Evolutionary conservation across 2,113 vertebrate species (phyloP).

Genomic region (Pandion haliaetus): DNA sequence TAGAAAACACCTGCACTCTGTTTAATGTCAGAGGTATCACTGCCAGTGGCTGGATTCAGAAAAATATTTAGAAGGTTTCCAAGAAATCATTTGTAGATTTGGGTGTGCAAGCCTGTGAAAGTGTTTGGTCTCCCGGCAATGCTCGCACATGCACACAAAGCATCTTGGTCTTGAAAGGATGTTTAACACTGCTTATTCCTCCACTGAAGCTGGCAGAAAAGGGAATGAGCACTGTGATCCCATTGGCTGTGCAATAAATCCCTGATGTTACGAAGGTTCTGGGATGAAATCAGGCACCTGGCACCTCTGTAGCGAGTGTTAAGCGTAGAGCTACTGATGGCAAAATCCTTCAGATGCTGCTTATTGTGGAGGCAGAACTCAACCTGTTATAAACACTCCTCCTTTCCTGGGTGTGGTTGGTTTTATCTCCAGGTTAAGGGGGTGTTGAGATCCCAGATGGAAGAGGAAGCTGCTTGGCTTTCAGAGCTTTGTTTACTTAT

Average conservation of each 20-base stretch:
- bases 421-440: constrained; percentile 18
- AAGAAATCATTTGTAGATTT: not conserved
- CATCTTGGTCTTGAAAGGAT: not conserved
- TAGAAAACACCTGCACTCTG: not conserved
- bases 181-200: not conserved
- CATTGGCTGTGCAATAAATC: not conserved
- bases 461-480: constrained; percentile 53
- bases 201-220: not conserved
- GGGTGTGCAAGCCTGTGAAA: not conserved
- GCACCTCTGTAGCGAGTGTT: not conserved
- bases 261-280: not conserved
- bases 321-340: not conserved
- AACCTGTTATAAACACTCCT: not conserved
- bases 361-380: not conserved
- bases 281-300: not conserved
- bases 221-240: not conserved
- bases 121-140: not conserved
- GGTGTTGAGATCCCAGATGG: constrained; percentile 34
- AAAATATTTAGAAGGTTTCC: not conserved
- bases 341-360: not conserved
- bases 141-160: not conserved
- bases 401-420: not conserved
- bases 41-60: not conserved
- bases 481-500: constrained; percentile 82
- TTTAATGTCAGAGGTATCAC: not conserved